A percentile compares a stretch with the other conserved stretches of the same genome.
Evolutionary conservation across 2,113 vertebrate species (phyloP).

Genomic region (Phyllostomus discolor): DNA sequence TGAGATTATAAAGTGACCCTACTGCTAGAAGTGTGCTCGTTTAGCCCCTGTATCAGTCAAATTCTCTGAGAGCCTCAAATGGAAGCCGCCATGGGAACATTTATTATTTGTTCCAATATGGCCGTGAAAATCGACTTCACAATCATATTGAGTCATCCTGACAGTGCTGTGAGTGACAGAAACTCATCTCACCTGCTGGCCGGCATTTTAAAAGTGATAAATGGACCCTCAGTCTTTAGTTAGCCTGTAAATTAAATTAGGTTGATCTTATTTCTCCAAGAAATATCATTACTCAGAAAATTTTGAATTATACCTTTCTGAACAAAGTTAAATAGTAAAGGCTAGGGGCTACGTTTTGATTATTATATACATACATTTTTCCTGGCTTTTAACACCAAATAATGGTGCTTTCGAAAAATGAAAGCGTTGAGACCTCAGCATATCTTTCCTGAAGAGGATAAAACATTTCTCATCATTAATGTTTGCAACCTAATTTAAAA

Average conservation of each 20-base stretch:
- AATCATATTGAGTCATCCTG: slow-evolving; percentile 66
- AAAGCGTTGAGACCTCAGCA: slow-evolving; percentile 22
- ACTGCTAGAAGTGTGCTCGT: not conserved
- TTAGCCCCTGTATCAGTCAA: slow-evolving; percentile 16
- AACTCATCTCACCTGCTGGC: slow-evolving; percentile 68
- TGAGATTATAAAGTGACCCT: slow-evolving; percentile 27
- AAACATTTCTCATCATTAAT: not conserved
- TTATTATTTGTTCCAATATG: slow-evolving; percentile 67
- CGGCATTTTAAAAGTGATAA: slow-evolving; percentile 70
- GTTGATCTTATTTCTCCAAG: slow-evolving; percentile 67
- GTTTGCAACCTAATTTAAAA: slow-evolving; percentile 4
- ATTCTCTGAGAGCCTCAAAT: slow-evolving; percentile 45
- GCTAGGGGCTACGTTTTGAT: slow-evolving; percentile 56
- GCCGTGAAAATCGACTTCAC: slow-evolving; percentile 69
- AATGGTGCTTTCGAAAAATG: slow-evolving; percentile 41
- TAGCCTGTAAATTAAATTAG: slow-evolving; percentile 71
- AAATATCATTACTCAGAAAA: slow-evolving; percentile 68
- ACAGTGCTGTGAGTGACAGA: slow-evolving; percentile 66
- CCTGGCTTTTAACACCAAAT: slow-evolving; percentile 45
- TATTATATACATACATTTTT: slow-evolving; percentile 28
- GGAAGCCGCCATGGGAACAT: slow-evolving; percentile 43
- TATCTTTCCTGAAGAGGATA: slow-evolving; percentile 28
- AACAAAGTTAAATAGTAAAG: slow-evolving; percentile 60
- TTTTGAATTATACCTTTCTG: slow-evolving; percentile 63
- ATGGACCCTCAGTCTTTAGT: slow-evolving; percentile 65